Conservation (phyloP, 2,797 vertebrate genomes). For the Falco novaeseelandiae region DNA sequence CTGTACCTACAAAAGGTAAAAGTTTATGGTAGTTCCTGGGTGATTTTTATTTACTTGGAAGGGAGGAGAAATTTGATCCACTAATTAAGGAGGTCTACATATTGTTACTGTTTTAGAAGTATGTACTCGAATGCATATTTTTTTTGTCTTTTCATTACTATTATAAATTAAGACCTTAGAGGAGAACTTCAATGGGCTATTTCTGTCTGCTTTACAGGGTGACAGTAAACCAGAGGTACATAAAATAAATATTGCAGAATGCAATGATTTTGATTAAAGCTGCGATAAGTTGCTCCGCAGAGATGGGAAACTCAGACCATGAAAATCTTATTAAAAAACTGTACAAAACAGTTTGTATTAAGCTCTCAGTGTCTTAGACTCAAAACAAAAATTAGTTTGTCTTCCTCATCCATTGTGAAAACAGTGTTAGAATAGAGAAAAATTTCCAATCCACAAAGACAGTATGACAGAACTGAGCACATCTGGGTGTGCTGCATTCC, state of each 20-base stretch:
- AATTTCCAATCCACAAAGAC: neutral
- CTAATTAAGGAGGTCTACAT: neutral
- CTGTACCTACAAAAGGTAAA: neutral
- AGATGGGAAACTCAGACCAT: neutral
- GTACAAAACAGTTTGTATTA: neutral
- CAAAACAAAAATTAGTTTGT: neutral
- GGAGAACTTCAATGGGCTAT: neutral
- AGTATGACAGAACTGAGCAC: neutral
- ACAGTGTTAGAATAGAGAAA: neutral
- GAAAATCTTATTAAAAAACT: neutral
- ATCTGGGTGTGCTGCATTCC: neutral
- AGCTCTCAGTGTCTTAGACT: neutral
- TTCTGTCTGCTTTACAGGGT: neutral
- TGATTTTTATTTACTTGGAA: neutral
- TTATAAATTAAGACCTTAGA: slow-evolving; percentile 1
- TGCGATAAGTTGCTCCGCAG: neutral
- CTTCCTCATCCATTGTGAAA: neutral
- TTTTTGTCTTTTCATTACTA: neutral
- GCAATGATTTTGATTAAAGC: neutral
- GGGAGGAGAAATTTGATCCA: neutral
- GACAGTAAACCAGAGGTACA: neutral
- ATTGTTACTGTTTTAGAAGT: neutral
- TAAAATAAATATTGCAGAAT: neutral
- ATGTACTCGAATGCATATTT: neutral
- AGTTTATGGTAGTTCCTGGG: neutral